phyloP scores from a whole-genome alignment of 1,140 invertebrate species.

The Pinna nobilis region DNA sequence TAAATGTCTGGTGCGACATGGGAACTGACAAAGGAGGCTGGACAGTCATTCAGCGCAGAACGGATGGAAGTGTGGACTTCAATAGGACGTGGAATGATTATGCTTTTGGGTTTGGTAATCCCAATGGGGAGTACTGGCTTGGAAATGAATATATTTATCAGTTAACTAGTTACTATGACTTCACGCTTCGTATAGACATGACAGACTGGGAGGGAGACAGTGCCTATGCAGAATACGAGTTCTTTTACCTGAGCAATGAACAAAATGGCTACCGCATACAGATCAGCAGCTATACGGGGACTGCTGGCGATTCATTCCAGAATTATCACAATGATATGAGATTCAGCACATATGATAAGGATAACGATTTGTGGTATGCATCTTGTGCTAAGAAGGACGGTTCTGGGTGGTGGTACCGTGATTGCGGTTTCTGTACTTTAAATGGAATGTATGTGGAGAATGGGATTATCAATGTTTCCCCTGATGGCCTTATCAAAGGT shows the following conservation, averaged over 20 bases:
- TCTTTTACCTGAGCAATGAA: conserved; percentile 57
- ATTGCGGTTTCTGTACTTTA: conserved; percentile 79
- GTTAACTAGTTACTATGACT: conserved; percentile 80
- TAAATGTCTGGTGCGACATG: conserved; percentile 85
- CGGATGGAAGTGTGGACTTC: conserved; percentile 87
- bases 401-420: conserved; percentile 81
- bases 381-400: conserved; percentile 80
- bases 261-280: conserved; percentile 92
- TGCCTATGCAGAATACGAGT: conserved; percentile 55
- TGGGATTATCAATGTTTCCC: conserved; percentile 45
- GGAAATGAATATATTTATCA: conserved; percentile 75
- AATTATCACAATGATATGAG: conserved; percentile 77
- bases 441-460: conserved; percentile 78
- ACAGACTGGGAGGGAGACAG: conserved; percentile 96
- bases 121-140: conserved; percentile 80
- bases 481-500: conserved; percentile 71
- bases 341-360: conserved; percentile 79
- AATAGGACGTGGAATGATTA: conserved; percentile 95
- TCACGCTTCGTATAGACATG: conserved; percentile 90
- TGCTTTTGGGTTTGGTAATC: conserved; percentile 95
- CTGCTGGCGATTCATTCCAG: conserved; percentile 81
- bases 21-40: conserved; percentile 87
- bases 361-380: conserved; percentile 79
- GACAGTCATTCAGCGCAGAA: conserved; percentile 88
- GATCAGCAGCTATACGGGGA: conserved; percentile 93